Base-by-base conservation (phyloP, 1,140 invertebrate species). In the Heliconius himera region DNA sequence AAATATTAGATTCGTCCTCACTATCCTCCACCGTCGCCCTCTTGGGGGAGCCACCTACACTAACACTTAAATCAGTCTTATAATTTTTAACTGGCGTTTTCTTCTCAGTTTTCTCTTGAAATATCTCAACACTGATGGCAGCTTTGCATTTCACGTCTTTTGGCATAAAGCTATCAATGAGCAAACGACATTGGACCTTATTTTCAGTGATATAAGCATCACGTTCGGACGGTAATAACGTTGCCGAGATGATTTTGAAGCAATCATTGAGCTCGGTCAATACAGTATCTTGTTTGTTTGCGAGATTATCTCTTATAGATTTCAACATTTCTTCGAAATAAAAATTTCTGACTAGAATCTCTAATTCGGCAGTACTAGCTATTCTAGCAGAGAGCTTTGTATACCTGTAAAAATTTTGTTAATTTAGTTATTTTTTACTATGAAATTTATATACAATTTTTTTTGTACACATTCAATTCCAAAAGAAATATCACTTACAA, bases 271-370 rank as follows among this genome's bases (percentile, higher is more conserved):
- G 88, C 56, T 95, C 95, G 0, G 94, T 92, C 2, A 96, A 83
- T 0, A 96, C 92, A 1, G 94, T 90, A 2, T 94, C 89, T 2
- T 90, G 84, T 79, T 95, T 95, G 46, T 91, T 90, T 8, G 83
- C 77, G 20, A 95, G 87, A 41, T 93, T 89, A 13, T 89, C 87
- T 84, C 96, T 95, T 38, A 97, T 93, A 11, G 96, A 96, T 73
- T 96, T 96, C 72, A 96, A 93, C 95, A 97, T 97, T 88, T 97
- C 97, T 82, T 97, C 97, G 79, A 97, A 96, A 83, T 97, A 97
- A 80, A 96, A 96, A 83, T 96, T 97, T 83, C 97, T 95, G 73
- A 97, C 96, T 80, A 97, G 95, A 56, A 96, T 96, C 85, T 97
- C 96, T 75, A 98, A 93, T 88, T 97, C 96, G 13, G 95, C 91